A percentile compares a stretch with the other conserved stretches of the same genome.
phyloP scores from a whole-genome alignment of 1,140 invertebrate species.

The Lepidurus apus region DNA sequence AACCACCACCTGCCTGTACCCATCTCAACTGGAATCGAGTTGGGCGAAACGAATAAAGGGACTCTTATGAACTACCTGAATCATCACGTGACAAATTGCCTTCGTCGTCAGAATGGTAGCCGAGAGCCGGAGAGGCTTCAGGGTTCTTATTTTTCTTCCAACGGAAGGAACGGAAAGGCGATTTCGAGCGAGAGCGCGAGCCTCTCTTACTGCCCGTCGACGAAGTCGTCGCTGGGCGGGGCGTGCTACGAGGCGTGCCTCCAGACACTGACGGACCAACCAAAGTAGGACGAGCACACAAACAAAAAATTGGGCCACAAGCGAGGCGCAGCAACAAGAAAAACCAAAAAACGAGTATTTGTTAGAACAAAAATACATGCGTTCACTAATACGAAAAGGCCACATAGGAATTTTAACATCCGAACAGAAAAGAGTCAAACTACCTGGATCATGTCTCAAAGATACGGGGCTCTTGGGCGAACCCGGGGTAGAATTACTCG shows the following conservation, averaged over 20 bases:
- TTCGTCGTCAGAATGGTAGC: conserved; percentile 34
- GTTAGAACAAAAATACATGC: conserved; percentile 6
- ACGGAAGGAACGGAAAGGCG: conserved; percentile 81
- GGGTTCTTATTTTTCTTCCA: conserved; percentile 63
- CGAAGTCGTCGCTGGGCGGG: conserved; percentile 26
- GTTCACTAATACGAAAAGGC: background rate
- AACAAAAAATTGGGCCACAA: background rate
- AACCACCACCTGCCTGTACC: conserved; percentile 31
- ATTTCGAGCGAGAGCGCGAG: conserved; percentile 75
- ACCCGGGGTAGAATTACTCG: conserved; percentile 22
- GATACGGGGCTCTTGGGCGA: conserved; percentile 20
- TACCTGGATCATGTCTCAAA: conserved; percentile 3
- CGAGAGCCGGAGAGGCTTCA: conserved; percentile 39
- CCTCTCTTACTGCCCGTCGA: conserved; percentile 53
- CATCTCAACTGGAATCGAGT: conserved; percentile 32
- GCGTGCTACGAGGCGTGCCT: conserved; percentile 23
- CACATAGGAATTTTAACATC: background rate
- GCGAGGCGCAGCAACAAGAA: conserved; percentile 27
- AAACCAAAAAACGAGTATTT: conserved; percentile 30
- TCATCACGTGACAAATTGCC: conserved; percentile 26
- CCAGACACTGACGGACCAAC: conserved; percentile 24
- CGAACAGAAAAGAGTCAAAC: background rate
- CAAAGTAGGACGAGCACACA: conserved; percentile 28
- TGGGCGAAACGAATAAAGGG: background rate
- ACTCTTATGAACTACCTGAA: conserved; percentile 28